Evolutionary conservation across 2,888 invertebrate genomes (phyloP).

Genomic region (Agriotes lineatus): DNA sequence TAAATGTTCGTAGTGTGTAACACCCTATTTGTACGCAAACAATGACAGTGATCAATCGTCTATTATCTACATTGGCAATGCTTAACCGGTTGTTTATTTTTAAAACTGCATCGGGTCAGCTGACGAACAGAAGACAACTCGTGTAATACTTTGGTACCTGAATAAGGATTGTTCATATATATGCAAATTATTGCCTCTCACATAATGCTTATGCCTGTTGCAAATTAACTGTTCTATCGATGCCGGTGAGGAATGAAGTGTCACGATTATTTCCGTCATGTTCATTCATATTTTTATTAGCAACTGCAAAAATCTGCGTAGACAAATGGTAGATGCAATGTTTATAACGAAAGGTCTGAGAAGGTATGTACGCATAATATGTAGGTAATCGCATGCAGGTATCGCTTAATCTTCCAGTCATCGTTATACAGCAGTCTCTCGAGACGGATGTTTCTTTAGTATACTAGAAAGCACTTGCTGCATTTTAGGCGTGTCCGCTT

Average conservation of each 20-base stretch:
- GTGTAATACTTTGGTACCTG: conserved; percentile 32
- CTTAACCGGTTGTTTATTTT: conserved; percentile 43
- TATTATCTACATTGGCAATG: conserved; percentile 40
- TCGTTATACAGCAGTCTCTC: conserved; percentile 8
- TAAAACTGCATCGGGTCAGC: conserved; percentile 37
- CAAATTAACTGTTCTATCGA: conserved; percentile 24
- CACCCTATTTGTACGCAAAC: conserved; percentile 29
- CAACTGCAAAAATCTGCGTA: background rate
- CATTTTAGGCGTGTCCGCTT: too few relatives aligned
- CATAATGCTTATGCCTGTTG: conserved; percentile 30
- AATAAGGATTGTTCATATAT: conserved; percentile 49
- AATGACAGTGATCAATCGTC: conserved; percentile 49
- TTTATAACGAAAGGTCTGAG: background rate
- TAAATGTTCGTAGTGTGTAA: background rate
- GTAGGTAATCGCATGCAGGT: conserved; percentile 19
- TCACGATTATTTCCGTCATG: conserved; percentile 42
- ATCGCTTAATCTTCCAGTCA: conserved; percentile 23
- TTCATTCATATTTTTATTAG: conserved; percentile 21
- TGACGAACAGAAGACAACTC: conserved; percentile 37
- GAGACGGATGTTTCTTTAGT: background rate
- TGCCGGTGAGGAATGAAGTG: conserved; percentile 43
- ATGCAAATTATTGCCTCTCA: conserved; percentile 49
- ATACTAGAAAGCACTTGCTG: too few relatives aligned
- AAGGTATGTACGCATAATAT: conserved; percentile 7
- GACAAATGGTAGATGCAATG: background rate